Evolutionary conservation across 2,113 vertebrate genomes (phyloP).

Genomic region (Menidia beryllina): DNA sequence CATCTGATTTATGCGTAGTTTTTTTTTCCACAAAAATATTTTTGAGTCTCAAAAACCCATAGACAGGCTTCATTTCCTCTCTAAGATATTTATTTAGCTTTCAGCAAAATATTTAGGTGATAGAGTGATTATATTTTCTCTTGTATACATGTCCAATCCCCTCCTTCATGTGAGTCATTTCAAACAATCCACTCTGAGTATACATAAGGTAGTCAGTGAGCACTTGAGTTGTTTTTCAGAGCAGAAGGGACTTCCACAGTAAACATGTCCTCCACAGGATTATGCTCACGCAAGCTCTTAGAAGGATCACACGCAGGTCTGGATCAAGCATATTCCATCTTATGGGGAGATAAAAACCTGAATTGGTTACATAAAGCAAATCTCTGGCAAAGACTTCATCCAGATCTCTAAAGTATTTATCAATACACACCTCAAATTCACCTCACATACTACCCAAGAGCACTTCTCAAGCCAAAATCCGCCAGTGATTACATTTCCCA

Average conservation of each 20-base stretch:
- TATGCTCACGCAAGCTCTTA: conserved; percentile 60
- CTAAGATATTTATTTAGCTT: conserved; percentile 76
- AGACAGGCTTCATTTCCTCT: conserved; percentile 71
- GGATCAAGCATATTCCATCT: conserved; percentile 52
- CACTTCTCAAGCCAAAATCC: conserved; percentile 49
- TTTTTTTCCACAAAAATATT: conserved; percentile 46
- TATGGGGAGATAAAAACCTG: conserved; percentile 48
- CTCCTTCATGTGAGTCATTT: conserved; percentile 77
- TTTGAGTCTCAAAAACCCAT: conserved; percentile 50
- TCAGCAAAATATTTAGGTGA: conserved; percentile 79
- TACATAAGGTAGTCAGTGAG: conserved; percentile 77
- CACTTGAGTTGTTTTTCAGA: conserved; percentile 61
- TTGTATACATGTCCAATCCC: conserved; percentile 73
- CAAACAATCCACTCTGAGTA: conserved; percentile 73
- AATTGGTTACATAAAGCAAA: conserved; percentile 49
- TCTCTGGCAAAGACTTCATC: conserved; percentile 27
- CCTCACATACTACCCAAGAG: conserved; percentile 43
- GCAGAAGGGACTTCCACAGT: conserved; percentile 59
- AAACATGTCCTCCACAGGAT: conserved; percentile 65
- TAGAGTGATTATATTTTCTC: conserved; percentile 79
- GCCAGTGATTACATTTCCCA: conserved; percentile 61
- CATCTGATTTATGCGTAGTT: conserved; percentile 46
- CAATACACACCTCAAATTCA: conserved; percentile 47
- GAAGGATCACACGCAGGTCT: conserved; percentile 59
- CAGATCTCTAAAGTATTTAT: conserved; percentile 23